Evolutionary conservation across 2,797 vertebrate species (phyloP).

Genomic region (Bovichtus variegatus): DNA sequence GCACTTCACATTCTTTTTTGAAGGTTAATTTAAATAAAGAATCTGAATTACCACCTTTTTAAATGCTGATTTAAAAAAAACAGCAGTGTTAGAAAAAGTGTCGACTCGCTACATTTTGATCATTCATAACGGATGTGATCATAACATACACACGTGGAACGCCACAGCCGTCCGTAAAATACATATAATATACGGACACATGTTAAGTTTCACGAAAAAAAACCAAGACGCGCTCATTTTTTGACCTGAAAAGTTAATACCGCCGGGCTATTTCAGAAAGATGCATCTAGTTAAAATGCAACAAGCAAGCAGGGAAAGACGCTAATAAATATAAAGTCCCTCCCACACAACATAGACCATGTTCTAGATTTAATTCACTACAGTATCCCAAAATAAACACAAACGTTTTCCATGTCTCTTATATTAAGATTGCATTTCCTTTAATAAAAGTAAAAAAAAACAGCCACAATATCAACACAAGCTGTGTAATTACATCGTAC

Average conservation of each 20-base stretch:
- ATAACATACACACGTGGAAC: no score
- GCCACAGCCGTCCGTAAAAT: no score
- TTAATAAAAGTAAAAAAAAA: conserved; percentile 4
- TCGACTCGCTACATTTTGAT: no score
- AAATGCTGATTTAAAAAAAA: no score
- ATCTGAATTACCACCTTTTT: no score
- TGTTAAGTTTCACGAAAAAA: no score
- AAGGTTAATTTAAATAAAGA: no score
- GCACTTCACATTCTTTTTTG: no score
- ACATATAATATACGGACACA: no score
- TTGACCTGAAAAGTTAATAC: not conserved
- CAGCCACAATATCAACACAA: conserved; percentile 26
- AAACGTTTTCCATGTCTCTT: not conserved
- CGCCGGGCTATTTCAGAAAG: not conserved
- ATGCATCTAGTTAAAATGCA: not conserved
- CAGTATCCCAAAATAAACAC: not conserved
- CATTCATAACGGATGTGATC: no score
- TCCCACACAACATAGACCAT: not conserved
- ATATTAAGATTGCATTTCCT: not conserved
- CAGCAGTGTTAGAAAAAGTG: no score
- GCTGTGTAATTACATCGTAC: conserved; percentile 37
- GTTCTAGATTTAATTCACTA: not conserved
- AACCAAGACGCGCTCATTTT: no score
- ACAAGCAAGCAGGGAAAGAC: not conserved
- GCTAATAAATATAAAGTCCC: not conserved